Percentiles rank a stretch among this genome's conserved stretches.
phyloP scores from a whole-genome alignment of 2,797 vertebrate genomes.

The Gephyroberyx darwinii region DNA sequence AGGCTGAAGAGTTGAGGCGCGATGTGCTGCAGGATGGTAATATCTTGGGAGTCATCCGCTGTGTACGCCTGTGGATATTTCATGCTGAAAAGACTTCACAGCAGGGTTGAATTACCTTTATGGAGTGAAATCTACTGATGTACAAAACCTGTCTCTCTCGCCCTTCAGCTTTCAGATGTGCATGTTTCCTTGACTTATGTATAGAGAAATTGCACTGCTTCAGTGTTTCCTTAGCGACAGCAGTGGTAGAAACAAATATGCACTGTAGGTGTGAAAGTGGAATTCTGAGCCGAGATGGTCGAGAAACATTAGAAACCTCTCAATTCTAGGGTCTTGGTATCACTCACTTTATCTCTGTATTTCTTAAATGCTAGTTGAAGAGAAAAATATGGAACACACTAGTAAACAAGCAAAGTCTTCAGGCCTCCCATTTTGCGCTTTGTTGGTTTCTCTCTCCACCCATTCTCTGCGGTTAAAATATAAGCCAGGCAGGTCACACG shows the following conservation, averaged over 20 bases:
- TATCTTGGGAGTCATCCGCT: conserved; percentile 13
- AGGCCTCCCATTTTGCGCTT: conserved; percentile 42
- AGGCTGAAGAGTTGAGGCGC: conserved; percentile 32
- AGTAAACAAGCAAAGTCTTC: conserved; percentile 27
- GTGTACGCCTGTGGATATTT: conserved; percentile 13
- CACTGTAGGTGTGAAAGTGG: not conserved
- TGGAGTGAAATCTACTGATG: conserved; percentile 20
- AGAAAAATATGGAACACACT: conserved; percentile 10
- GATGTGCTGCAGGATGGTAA: conserved; percentile 29
- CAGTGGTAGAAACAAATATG: conserved; percentile 1
- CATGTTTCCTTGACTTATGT: conserved; percentile 15
- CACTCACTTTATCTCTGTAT: conserved; percentile 20
- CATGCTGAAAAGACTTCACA: conserved; percentile 15
- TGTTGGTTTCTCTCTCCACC: conserved; percentile 27
- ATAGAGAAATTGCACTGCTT: not conserved
- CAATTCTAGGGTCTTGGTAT: conserved; percentile 5
- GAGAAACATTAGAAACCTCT: not conserved
- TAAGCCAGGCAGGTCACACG: conserved; percentile 41
- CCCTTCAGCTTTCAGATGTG: conserved; percentile 12
- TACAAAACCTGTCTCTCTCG: conserved; percentile 7
- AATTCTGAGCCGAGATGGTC: not conserved
- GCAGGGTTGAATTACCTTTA: conserved; percentile 8
- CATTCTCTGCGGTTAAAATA: conserved; percentile 47
- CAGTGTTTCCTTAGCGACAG: not conserved
- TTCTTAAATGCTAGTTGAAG: conserved; percentile 19